Percentiles rank a stretch among this genome's conserved stretches.
phyloP scores from a whole-genome alignment of 1,140 invertebrate genomes.

The Muscidifurax raptorellus region DNA sequence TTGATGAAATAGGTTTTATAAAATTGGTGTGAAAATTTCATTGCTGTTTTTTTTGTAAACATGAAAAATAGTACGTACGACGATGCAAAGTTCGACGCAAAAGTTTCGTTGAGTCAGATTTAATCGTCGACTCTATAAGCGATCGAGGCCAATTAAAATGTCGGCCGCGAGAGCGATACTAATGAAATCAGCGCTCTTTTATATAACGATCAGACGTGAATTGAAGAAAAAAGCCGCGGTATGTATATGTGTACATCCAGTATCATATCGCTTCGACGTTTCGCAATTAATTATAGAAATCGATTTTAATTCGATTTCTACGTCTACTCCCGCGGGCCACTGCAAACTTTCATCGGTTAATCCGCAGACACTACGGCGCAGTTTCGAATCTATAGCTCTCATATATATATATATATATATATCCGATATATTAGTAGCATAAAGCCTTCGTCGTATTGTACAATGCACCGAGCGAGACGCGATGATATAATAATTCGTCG shows the following conservation, averaged over 20 bases:
- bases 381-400: no score
- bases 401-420: no score
- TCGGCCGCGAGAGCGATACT: neutral
- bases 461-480: neutral
- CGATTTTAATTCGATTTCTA: slow-evolving; percentile 27
- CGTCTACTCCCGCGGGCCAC: neutral
- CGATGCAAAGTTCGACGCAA: no score
- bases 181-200: neutral
- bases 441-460: neutral
- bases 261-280: neutral
- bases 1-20: no score
- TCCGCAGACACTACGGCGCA: no score
- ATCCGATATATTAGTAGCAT: no score
- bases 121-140: no score
- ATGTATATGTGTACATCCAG: neutral
- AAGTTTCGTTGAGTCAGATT: no score
- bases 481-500: neutral
- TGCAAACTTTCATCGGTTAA: neutral
- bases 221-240: neutral
- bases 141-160: neutral
- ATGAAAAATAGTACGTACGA: no score
- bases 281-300: neutral
- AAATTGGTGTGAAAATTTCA: no score
- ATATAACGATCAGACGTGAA: neutral
- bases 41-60: no score